These are phyloP conservation scores for Onychostoma macrolepis DNA, from an alignment of 2,113 vertebrate genomes.

Conservation along the genomic window DNA sequence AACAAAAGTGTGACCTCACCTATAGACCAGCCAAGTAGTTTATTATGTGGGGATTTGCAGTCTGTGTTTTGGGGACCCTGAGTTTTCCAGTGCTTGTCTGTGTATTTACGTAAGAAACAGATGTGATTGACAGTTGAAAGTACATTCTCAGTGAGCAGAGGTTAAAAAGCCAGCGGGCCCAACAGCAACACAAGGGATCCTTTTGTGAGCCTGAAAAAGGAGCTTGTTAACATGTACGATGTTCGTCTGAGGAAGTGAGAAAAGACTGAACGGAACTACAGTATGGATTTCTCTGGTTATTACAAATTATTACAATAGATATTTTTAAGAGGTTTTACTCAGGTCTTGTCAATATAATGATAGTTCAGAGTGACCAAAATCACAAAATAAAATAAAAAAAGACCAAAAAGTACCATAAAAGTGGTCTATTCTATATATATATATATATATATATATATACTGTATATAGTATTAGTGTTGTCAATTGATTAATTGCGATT, in stretches of 20 bases:
- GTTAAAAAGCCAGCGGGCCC: conserved; percentile 35
- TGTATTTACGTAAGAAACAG: conserved; percentile 62
- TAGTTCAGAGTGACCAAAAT: too few relatives aligned
- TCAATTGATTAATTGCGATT: too few relatives aligned
- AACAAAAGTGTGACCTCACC: too few relatives aligned
- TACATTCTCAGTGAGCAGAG: conserved; percentile 62
- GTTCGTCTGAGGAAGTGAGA: not conserved
- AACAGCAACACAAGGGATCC: conserved; percentile 38
- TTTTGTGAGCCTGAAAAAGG: conserved; percentile 39
- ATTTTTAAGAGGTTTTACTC: too few relatives aligned
- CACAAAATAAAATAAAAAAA: too few relatives aligned
- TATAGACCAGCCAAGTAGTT: too few relatives aligned
- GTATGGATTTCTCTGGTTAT: not conserved
- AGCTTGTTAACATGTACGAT: conserved; percentile 17
- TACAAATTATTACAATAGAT: not conserved
- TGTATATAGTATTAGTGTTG: too few relatives aligned
- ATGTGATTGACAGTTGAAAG: conserved; percentile 62
- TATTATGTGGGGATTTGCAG: too few relatives aligned
- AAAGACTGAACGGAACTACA: not conserved
- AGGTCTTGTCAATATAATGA: too few relatives aligned
- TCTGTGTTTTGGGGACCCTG: not conserved
- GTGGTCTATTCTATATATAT: too few relatives aligned
- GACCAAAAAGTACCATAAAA: too few relatives aligned
- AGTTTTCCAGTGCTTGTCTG: conserved; percentile 24
- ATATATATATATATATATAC: too few relatives aligned